Conservation (phyloP, 2,888 invertebrate species). For the Ceratothoa steindachneri region DNA sequence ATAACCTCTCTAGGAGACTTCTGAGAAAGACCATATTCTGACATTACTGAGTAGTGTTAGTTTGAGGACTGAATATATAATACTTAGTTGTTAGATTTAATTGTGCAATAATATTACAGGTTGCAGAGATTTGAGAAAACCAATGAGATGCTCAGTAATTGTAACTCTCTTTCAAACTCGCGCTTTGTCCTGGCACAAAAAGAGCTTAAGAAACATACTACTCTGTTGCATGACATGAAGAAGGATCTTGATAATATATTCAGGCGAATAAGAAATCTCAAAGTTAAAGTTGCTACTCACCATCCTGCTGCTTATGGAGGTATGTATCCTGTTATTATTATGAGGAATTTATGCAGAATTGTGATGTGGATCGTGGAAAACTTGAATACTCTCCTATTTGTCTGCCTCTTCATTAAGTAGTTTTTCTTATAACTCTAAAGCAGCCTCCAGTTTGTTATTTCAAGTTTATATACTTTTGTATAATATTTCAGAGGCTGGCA, state of each 20-base stretch:
- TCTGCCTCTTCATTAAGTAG: too few species aligned
- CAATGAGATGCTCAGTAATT: conserved; percentile 97
- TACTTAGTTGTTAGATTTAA: too few species aligned
- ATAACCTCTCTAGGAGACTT: too few species aligned
- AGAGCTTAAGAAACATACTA: conserved; percentile 87
- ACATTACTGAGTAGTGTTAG: too few species aligned
- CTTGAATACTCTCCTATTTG: too few species aligned
- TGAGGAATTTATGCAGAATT: neutral
- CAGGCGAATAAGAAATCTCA: conserved; percentile 78
- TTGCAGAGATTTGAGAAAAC: conserved; percentile 95
- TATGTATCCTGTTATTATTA: conserved; percentile 15
- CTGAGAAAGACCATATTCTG: too few species aligned
- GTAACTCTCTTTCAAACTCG: conserved; percentile 85
- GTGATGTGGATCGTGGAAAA: neutral
- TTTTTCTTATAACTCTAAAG: too few species aligned
- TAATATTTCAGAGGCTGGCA: too few species aligned
- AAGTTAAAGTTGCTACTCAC: conserved; percentile 63
- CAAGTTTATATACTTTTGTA: too few species aligned
- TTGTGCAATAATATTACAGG: conserved; percentile 63
- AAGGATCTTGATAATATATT: conserved; percentile 93
- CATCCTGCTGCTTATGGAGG: conserved; percentile 54
- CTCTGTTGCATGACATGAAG: conserved; percentile 80
- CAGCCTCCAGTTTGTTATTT: too few species aligned
- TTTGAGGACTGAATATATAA: too few species aligned
- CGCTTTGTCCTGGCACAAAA: conserved; percentile 77